phyloP scores from a whole-genome alignment of 2,888 invertebrate genomes.

The Ditula angustiorana region DNA sequence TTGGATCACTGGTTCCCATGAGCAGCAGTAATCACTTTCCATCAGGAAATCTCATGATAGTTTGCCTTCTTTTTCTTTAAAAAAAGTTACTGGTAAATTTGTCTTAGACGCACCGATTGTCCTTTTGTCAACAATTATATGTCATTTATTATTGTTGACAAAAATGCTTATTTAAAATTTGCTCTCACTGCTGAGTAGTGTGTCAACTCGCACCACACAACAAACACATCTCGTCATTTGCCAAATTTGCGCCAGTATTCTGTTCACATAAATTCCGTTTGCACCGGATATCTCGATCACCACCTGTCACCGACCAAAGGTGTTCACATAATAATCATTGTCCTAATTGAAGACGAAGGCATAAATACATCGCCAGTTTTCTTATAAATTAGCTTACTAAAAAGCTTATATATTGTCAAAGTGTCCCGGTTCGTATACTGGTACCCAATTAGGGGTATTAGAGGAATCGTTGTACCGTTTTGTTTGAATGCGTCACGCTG shows the following conservation, averaged over 20 bases:
- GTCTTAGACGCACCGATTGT: too few relatives aligned
- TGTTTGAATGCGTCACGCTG: background rate
- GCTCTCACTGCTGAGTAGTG: too few relatives aligned
- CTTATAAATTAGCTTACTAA: slow-evolving; percentile 32
- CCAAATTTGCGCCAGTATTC: slow-evolving; percentile 21
- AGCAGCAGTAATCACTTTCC: too few relatives aligned
- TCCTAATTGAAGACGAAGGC: slow-evolving; percentile 27
- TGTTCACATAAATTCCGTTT: slow-evolving; percentile 24
- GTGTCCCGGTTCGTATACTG: slow-evolving; percentile 41
- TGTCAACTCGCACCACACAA: slow-evolving; percentile 1
- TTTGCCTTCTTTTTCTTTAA: too few relatives aligned
- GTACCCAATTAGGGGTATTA: slow-evolving; percentile 47
- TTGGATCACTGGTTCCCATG: too few relatives aligned
- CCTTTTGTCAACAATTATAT: too few relatives aligned
- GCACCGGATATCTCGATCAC: slow-evolving; percentile 26
- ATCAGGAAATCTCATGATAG: too few relatives aligned
- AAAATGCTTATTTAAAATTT: too few relatives aligned
- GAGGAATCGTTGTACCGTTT: slow-evolving; percentile 15
- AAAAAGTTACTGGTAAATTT: too few relatives aligned
- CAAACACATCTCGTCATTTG: slow-evolving; percentile 3
- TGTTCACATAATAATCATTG: slow-evolving; percentile 38
- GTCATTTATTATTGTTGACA: too few relatives aligned
- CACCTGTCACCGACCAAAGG: slow-evolving; percentile 29
- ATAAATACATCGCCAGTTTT: slow-evolving; percentile 34
- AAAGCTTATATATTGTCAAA: slow-evolving; percentile 24